phyloP scores from a whole-genome alignment of 2,797 vertebrate species.

The Sebastes vulpes region DNA sequence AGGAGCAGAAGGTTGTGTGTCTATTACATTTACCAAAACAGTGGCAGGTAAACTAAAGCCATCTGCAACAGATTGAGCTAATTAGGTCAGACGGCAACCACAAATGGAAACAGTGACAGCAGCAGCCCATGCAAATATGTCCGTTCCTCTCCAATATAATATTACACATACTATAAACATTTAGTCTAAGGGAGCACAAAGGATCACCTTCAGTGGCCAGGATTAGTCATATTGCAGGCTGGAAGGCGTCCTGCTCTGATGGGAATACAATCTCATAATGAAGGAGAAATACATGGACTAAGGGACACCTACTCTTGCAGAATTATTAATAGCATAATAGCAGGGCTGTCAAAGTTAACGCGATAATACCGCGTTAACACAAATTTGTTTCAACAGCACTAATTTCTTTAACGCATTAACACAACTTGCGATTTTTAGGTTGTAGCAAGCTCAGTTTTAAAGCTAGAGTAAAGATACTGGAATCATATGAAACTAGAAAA shows the following conservation, averaged over 20 bases:
- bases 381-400: no score
- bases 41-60: slow-evolving; percentile 44
- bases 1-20: not conserved
- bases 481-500: no score
- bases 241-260: not conserved
- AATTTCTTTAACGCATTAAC: no score
- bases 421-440: no score
- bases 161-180: slow-evolving; percentile 58
- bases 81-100: slow-evolving; percentile 42
- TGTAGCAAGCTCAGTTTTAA: no score
- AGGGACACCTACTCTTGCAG: not conserved
- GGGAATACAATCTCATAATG: not conserved
- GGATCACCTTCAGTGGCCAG: slow-evolving; percentile 13
- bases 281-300: not conserved
- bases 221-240: slow-evolving; percentile 38
- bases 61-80: slow-evolving; percentile 47
- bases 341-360: no score
- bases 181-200: slow-evolving; percentile 53
- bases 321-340: not conserved
- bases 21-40: slow-evolving; percentile 8
- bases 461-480: no score
- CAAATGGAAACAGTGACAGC: slow-evolving; percentile 53
- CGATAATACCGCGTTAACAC: no score
- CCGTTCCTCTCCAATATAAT: slow-evolving; percentile 36
- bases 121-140: slow-evolving; percentile 39